Conservation (phyloP, 2,113 vertebrate genomes). For the Aramus guarauna region DNA sequence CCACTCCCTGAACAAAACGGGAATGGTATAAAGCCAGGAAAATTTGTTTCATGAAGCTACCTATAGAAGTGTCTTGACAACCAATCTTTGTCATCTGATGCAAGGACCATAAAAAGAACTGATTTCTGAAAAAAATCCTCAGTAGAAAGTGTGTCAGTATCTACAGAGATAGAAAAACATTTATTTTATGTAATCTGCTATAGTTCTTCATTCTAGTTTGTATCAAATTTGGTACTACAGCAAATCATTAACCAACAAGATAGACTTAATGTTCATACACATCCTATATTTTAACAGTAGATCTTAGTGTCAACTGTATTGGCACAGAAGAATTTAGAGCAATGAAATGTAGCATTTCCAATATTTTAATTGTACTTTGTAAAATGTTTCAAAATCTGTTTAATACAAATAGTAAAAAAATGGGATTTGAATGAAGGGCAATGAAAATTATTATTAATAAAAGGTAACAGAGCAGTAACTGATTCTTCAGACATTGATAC, state of each 20-base stretch:
- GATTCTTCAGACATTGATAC: slow-evolving; percentile 60
- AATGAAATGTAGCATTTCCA: neutral
- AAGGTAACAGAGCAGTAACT: neutral
- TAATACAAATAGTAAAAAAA: neutral
- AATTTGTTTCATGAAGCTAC: neutral
- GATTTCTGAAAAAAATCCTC: neutral
- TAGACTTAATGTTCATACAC: neutral
- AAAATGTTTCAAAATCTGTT: neutral
- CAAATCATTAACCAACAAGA: neutral
- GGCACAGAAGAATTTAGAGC: neutral
- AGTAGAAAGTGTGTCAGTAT: neutral
- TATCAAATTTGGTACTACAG: neutral
- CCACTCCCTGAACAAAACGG: neutral
- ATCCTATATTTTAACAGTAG: neutral
- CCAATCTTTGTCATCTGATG: neutral
- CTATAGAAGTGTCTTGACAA: neutral
- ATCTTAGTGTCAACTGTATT: neutral
- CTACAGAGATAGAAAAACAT: neutral
- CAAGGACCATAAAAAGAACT: neutral
- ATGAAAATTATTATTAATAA: neutral
- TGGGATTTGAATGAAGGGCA: neutral
- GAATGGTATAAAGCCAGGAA: neutral
- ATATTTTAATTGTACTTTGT: neutral
- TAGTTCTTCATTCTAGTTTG: neutral
- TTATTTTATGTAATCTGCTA: neutral